Evolutionary conservation across 1,140 invertebrate species (phyloP).

Genomic region (Drosophila hydei): DNA sequence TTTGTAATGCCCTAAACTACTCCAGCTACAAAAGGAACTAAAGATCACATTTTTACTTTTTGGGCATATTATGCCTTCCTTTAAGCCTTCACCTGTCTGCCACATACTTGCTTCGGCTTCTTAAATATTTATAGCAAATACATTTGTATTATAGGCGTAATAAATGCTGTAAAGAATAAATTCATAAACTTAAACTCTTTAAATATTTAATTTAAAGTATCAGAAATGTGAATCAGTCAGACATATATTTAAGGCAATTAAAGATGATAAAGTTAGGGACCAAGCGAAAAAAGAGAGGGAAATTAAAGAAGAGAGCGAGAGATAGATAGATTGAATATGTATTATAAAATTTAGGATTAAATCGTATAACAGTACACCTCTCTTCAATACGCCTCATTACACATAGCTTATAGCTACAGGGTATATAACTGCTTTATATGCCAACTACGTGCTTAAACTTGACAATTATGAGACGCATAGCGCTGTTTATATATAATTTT

Average conservation of each 20-base stretch:
- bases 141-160: not conserved
- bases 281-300: too few relatives aligned
- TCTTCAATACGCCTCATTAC: not conserved
- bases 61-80: too few relatives aligned
- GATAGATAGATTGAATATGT: too few relatives aligned
- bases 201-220: not conserved
- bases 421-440: not conserved
- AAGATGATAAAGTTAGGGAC: too few relatives aligned
- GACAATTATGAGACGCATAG: constrained; percentile 4
- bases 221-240: not conserved
- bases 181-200: too few relatives aligned
- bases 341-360: too few relatives aligned
- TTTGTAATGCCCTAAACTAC: too few relatives aligned
- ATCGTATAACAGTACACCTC: too few relatives aligned
- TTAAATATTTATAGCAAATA: not conserved
- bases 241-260: too few relatives aligned
- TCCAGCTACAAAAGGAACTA: too few relatives aligned
- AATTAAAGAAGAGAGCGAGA: not conserved
- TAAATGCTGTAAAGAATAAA: not conserved
- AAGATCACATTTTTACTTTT: not conserved
- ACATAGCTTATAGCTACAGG: not conserved
- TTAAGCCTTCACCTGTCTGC: too few relatives aligned
- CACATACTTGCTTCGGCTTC: too few relatives aligned
- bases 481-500: not conserved
- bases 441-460: not conserved